Conservation (phyloP, 2,797 vertebrate species). For the Muraenolepis orangiensis region DNA sequence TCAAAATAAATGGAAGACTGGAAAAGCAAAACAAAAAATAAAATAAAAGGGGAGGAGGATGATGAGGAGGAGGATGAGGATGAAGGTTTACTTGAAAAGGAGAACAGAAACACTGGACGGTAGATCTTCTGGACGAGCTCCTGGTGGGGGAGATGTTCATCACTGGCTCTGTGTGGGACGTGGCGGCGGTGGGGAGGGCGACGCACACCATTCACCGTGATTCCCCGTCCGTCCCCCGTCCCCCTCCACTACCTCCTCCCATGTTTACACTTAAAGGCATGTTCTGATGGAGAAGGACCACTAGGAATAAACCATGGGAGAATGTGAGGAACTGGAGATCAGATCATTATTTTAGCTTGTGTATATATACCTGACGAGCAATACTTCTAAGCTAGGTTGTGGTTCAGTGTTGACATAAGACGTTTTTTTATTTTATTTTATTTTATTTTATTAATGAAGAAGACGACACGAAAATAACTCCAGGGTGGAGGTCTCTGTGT, state of each 20-base stretch:
- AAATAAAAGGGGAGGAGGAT: constrained; percentile 34
- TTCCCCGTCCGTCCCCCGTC: not conserved
- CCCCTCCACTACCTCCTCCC: constrained; percentile 28
- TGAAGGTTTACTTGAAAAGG: constrained; percentile 70
- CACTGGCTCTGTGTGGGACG: not conserved
- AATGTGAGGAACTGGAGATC: constrained; percentile 63
- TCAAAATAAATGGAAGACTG: constrained; percentile 40
- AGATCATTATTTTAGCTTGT: constrained; percentile 43
- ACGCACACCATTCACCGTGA: not conserved
- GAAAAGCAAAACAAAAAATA: constrained; percentile 41
- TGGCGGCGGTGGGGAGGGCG: not conserved
- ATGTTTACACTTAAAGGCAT: constrained; percentile 73
- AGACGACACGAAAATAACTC: constrained; percentile 32
- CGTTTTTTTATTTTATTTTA: constrained; percentile 9
- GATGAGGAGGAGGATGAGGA: no score
- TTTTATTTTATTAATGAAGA: constrained; percentile 36
- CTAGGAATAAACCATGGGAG: constrained; percentile 65
- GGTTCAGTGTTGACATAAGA: constrained; percentile 53
- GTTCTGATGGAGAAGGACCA: constrained; percentile 71
- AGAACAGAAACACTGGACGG: not conserved
- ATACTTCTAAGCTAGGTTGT: constrained; percentile 71
- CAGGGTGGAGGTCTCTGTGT: constrained; percentile 31
- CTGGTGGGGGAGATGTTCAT: not conserved
- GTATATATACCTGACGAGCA: constrained; percentile 71
- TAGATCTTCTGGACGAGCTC: not conserved